Percentiles rank a stretch among this genome's conserved stretches.
Evolutionary conservation across 2,113 vertebrate genomes (phyloP).

Genomic region (Salvator merianae): DNA sequence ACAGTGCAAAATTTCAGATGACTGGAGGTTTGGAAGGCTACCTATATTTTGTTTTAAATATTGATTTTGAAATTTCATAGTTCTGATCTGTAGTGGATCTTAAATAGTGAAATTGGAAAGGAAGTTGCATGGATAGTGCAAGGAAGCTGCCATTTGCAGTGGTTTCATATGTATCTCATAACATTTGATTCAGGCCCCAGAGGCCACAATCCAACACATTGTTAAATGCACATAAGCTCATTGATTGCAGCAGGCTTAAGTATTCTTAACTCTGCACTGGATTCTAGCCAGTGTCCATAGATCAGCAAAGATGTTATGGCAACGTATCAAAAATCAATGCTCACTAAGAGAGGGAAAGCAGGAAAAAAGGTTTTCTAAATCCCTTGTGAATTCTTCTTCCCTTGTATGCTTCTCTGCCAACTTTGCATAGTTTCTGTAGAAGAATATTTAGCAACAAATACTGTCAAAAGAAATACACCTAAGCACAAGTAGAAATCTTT

Average conservation of each 20-base stretch:
- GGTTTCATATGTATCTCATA: background rate
- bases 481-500: slow-evolving; percentile 49
- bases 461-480: slow-evolving; percentile 46
- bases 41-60: no score
- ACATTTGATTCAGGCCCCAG: background rate
- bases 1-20: no score
- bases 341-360: background rate
- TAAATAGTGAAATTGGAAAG: background rate
- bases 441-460: slow-evolving; percentile 42
- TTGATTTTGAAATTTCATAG: no score
- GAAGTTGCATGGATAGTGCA: no score
- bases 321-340: background rate
- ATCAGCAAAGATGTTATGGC: background rate
- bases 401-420: slow-evolving; percentile 35
- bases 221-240: background rate
- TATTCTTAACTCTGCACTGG: background rate
- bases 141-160: background rate
- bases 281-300: background rate
- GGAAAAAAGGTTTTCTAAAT: background rate
- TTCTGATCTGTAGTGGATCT: no score
- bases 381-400: background rate
- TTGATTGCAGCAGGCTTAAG: background rate
- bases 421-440: slow-evolving; percentile 17
- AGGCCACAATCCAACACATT: background rate
- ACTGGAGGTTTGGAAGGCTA: no score